phyloP scores from a whole-genome alignment of 2,113 vertebrate genomes.

The Actinemys pallida region DNA sequence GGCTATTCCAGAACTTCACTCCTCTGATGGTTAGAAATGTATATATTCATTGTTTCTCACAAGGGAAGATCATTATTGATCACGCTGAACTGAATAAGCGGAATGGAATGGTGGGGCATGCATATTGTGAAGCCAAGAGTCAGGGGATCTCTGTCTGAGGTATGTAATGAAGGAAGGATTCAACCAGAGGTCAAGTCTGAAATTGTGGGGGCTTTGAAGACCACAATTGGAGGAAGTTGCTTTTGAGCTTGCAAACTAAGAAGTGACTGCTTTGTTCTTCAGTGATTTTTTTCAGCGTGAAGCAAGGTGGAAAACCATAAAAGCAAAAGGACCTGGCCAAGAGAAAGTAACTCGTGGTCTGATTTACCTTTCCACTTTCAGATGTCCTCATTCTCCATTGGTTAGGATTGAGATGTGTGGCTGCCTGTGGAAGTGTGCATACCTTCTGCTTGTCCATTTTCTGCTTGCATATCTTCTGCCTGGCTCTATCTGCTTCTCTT shows the following conservation, averaged over 20 bases:
- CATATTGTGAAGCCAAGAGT: background rate
- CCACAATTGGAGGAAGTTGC: background rate
- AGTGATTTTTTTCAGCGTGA: background rate
- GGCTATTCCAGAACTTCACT: too few species aligned
- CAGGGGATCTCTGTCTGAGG: background rate
- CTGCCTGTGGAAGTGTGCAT: background rate
- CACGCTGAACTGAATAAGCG: background rate
- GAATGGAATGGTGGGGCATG: background rate
- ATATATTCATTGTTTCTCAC: background rate
- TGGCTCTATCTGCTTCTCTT: background rate
- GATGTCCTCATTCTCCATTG: background rate
- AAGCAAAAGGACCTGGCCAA: background rate
- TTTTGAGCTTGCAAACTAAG: background rate
- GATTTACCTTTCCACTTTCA: background rate
- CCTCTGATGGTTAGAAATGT: background rate
- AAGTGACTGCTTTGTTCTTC: fast-evolving
- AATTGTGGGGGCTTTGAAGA: background rate
- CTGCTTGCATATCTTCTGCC: background rate
- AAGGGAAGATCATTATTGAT: background rate
- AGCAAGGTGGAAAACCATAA: background rate
- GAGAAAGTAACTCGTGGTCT: background rate
- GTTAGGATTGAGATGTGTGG: background rate
- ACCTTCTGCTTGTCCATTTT: background rate
- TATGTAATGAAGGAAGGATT: background rate
- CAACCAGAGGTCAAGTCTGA: background rate